phyloP scores from a whole-genome alignment of 2,797 vertebrate species.

The Chrysocyon brachyurus region DNA sequence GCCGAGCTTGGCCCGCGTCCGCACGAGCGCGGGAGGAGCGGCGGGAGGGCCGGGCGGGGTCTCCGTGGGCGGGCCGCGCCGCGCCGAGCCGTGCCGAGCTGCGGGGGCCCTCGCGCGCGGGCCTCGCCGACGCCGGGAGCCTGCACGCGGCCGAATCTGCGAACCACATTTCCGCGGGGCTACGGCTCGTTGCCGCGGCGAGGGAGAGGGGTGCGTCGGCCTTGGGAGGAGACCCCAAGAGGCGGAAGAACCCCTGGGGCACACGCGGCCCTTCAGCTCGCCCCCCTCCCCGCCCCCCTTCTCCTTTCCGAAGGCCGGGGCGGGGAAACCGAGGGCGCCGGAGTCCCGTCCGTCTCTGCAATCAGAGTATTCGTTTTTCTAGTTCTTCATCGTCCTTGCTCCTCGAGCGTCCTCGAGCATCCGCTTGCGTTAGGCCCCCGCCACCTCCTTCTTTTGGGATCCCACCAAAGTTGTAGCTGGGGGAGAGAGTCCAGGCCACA shows the following conservation, averaged over 20 bases:
- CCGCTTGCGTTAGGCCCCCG: conserved; percentile 24
- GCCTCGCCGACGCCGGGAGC: conserved; percentile 15
- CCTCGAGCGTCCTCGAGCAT: not conserved
- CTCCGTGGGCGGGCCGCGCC: not conserved
- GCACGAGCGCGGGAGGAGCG: not conserved
- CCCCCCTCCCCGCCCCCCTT: not conserved
- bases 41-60: rapidly evolving
- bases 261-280: conserved; percentile 65
- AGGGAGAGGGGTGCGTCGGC: conserved; percentile 33
- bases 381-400: not conserved
- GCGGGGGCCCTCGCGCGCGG: not conserved
- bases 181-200: not conserved
- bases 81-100: not conserved
- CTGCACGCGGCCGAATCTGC: conserved; percentile 58
- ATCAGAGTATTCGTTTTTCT: conserved; percentile 80
- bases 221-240: not conserved
- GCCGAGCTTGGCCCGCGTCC: not conserved
- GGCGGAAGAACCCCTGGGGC: conserved; percentile 74
- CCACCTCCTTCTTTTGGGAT: conserved; percentile 61
- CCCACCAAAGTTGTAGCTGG: conserved; percentile 80
- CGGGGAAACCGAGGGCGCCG: conserved; percentile 76
- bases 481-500: conserved; percentile 83
- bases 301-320: conserved; percentile 63
- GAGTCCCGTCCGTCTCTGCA: conserved; percentile 81
- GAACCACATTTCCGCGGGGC: conserved; percentile 50